Percentiles rank a stretch among this genome's conserved stretches.
phyloP scores from a whole-genome alignment of 2,797 vertebrate species.

The Harpagifer antarcticus region DNA sequence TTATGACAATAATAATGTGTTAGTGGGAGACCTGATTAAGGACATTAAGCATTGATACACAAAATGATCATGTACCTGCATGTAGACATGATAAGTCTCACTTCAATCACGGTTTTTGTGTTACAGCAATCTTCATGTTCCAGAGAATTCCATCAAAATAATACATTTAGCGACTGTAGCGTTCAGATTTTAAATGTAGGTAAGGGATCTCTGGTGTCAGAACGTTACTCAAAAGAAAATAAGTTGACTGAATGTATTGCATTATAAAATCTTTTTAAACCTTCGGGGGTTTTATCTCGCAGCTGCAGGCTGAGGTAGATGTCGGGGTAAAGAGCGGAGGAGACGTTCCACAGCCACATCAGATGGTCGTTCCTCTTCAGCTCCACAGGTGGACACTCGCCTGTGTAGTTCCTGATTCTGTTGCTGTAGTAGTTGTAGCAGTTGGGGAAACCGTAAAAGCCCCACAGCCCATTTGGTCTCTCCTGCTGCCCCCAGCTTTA shows the following conservation, averaged over 20 bases:
- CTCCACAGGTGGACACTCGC: conserved; percentile 84
- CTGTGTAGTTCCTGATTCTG: conserved; percentile 84
- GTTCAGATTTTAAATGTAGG: too few species aligned
- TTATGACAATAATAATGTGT: background rate
- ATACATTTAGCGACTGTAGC: too few species aligned
- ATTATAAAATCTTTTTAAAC: background rate
- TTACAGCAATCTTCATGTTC: too few species aligned
- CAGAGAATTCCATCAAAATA: too few species aligned
- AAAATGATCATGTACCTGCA: too few species aligned
- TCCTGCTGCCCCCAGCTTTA: conserved; percentile 82
- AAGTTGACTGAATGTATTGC: too few species aligned
- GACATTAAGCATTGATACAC: too few species aligned
- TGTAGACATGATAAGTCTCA: too few species aligned
- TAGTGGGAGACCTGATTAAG: too few species aligned
- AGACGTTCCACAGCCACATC: conserved; percentile 91
- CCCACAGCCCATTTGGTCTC: conserved; percentile 89
- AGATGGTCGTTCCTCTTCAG: conserved; percentile 86
- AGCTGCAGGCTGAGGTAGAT: conserved; percentile 88
- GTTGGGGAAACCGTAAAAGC: conserved; percentile 92
- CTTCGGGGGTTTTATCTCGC: conserved; percentile 15
- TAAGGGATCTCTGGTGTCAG: too few species aligned
- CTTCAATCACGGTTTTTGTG: too few species aligned
- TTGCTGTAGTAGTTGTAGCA: conserved; percentile 91
- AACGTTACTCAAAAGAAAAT: too few species aligned
- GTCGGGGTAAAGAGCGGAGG: conserved; percentile 90